phyloP scores from a whole-genome alignment of 2,797 vertebrate genomes.

The Microcaecilia unicolor region DNA sequence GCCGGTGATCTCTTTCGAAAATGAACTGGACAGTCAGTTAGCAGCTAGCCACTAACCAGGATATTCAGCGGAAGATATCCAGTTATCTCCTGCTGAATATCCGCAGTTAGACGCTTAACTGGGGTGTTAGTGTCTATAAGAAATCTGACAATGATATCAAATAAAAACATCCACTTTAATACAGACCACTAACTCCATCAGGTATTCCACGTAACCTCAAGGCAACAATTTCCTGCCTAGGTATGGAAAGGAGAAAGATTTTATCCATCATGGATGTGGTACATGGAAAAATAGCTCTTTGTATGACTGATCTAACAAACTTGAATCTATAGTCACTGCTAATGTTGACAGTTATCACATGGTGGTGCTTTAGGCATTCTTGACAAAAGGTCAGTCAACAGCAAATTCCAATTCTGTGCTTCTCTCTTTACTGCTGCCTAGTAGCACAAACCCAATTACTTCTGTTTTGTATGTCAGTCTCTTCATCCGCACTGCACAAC shows the following conservation, averaged over 20 bases:
- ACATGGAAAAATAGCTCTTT: not conserved
- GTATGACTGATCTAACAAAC: conserved; percentile 7
- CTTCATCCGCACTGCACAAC: conserved; percentile 26
- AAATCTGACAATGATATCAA: not conserved
- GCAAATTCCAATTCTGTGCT: conserved; percentile 15
- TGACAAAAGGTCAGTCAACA: conserved; percentile 37
- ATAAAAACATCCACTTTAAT: not conserved
- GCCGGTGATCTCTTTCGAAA: no score
- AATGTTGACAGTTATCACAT: conserved; percentile 25
- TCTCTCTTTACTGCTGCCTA: conserved; percentile 8
- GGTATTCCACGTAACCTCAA: not conserved
- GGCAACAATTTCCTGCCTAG: not conserved
- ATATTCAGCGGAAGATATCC: no score
- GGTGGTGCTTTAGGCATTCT: conserved; percentile 18
- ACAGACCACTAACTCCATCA: not conserved
- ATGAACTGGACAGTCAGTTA: no score
- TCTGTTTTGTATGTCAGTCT: conserved; percentile 33
- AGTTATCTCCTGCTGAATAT: no score
- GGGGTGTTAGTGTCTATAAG: not conserved
- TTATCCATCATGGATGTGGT: not conserved
- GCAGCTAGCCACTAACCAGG: no score
- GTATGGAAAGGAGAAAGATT: not conserved
- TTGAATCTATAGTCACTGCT: conserved; percentile 10
- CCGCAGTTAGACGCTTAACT: no score
- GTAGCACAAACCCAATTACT: conserved; percentile 33